Evolutionary conservation across 2,797 vertebrate species (phyloP), one percentile per base, ranked within the genome.

Genomic region (Phalanger gymnotis): DNA sequence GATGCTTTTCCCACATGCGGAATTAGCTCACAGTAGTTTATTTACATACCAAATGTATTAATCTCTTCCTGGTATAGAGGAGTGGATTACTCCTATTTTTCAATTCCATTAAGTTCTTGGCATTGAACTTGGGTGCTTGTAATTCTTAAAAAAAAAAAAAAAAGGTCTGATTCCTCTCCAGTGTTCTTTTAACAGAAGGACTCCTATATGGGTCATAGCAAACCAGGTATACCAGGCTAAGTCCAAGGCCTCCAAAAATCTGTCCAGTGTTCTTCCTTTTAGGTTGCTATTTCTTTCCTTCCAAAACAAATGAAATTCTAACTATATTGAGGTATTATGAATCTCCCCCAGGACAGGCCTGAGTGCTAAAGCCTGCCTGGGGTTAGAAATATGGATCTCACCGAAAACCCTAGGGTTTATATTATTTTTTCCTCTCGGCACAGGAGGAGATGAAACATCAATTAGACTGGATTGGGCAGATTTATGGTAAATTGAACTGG

Each of bases 21-120:
- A n/a, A 94, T 92, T 52, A 91, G 91, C 34, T 95, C 19, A 58
- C 5, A 51, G 22, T 91, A 25, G 34, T 66, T 91, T 92, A 93
- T 96, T 92, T 91, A 91, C 81, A 92, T 40, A 53, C 27, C 31
- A 58, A 13, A 34, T 92, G n/a, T 1, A 3, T 34, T 96, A 40
- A 91, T 94, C 27, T 93, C 51, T 73, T 66, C 19, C 40, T 2
- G 53, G 4, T 94, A 57, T 34, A 40, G 51, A 57, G 51, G n/a
- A 73, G 53, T 51, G 92, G 55, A 90, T 31, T 95, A 57, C 90
- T 95, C 91, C 91, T 51, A 92, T 93, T 95, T 93, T 54, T 19
- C 14, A 95, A 91, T 30, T 54, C 61, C 25, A n/a, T 87, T 87
- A 54, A 90, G 5, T 19, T 87, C 28, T 96, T 94, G 53, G 90